Evolutionary conservation across 2,113 vertebrate species (phyloP).

Genomic region (Fregetta grallaria): DNA sequence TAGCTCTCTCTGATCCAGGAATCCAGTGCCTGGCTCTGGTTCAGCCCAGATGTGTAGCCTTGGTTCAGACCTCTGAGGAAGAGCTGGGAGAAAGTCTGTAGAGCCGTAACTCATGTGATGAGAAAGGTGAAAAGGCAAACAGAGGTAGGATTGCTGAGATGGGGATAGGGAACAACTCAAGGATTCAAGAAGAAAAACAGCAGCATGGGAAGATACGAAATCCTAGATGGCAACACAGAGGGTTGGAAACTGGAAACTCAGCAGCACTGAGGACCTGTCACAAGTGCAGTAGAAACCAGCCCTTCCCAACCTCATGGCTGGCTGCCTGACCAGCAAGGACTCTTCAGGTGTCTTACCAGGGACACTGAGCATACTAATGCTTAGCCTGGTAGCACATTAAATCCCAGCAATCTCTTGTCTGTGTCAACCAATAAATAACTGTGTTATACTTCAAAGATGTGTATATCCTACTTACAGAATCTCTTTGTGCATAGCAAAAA

Average conservation of each 20-base stretch:
- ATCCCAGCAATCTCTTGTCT: neutral
- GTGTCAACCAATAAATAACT: neutral
- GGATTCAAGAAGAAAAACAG: neutral
- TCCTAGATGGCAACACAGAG: neutral
- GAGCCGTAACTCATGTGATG: neutral
- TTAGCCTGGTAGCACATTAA: neutral
- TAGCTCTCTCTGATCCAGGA: neutral
- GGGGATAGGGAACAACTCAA: neutral
- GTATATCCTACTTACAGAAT: neutral
- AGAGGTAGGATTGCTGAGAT: neutral
- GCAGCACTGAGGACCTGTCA: neutral
- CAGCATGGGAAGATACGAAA: neutral
- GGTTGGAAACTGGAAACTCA: neutral
- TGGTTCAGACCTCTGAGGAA: neutral
- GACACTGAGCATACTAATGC: neutral
- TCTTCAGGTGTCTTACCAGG: rapidly evolving
- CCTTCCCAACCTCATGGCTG: neutral
- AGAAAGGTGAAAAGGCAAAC: neutral
- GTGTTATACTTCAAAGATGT: neutral
- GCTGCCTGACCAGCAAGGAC: neutral
- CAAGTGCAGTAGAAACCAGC: neutral
- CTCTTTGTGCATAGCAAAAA: neutral
- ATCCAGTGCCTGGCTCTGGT: neutral
- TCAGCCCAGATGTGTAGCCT: neutral
- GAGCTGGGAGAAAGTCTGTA: neutral